Conservation (phyloP, 2,797 vertebrate genomes). For the Pipistrellus pipistrellus region DNA sequence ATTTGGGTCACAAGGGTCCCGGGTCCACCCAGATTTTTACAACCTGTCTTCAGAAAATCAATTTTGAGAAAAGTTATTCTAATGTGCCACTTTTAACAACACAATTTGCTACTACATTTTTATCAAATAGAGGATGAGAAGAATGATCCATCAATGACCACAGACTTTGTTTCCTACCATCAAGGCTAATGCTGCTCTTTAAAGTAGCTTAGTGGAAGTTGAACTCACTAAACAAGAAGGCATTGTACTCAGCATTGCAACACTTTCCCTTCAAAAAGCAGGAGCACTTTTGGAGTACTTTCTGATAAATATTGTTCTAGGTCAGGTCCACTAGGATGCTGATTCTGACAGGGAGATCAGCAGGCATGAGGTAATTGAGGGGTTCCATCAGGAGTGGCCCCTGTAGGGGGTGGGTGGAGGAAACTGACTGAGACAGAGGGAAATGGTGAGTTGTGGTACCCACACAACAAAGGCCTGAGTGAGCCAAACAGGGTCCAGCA, state of each 20-base stretch:
- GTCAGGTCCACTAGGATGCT: neutral
- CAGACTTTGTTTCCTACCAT: neutral
- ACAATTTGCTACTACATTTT: neutral
- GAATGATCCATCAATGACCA: slow-evolving; percentile 16
- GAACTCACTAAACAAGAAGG: neutral
- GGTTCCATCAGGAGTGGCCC: neutral
- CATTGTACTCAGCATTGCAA: neutral
- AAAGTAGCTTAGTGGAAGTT: neutral
- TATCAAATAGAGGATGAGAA: neutral
- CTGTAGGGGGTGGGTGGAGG: neutral
- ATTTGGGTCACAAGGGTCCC: slow-evolving; percentile 63
- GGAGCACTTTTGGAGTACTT: neutral
- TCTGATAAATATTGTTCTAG: neutral
- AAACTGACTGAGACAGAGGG: neutral
- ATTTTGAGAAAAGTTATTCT: slow-evolving; percentile 54
- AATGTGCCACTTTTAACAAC: slow-evolving; percentile 17
- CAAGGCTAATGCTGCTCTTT: neutral
- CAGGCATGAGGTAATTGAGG: neutral
- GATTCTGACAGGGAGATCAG: neutral
- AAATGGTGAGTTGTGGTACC: neutral
- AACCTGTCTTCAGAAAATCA: slow-evolving; percentile 56
- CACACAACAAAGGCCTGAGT: neutral
- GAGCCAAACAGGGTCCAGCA: neutral
- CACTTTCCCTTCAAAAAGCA: neutral
- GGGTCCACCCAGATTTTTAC: slow-evolving; percentile 64